phyloP scores from a whole-genome alignment of 2,113 vertebrate genomes.

The Sylvilagus bachmani region DNA sequence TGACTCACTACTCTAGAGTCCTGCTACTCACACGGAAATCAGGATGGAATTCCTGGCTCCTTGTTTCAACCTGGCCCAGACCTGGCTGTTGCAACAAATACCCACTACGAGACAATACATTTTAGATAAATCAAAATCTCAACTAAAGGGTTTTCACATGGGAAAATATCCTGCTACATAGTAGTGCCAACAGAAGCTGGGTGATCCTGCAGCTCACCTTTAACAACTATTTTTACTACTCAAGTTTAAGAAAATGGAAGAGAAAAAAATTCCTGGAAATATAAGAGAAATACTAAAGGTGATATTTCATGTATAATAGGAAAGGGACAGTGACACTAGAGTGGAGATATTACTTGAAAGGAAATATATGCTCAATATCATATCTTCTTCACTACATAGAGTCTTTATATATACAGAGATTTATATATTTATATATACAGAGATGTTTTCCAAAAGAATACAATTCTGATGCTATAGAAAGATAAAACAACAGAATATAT shows the following conservation, averaged over 20 bases:
- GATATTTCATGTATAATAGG: neutral
- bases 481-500: neutral
- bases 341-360: neutral
- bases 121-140: neutral
- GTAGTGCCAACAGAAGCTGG: neutral
- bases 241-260: neutral
- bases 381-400: neutral
- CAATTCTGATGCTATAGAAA: neutral
- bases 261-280: neutral
- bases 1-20: too few species aligned
- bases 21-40: too few species aligned
- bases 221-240: neutral
- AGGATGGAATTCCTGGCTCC: too few species aligned
- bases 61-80: too few species aligned
- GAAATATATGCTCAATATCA: neutral
- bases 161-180: neutral
- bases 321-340: neutral
- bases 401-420: neutral
- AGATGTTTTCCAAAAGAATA: neutral
- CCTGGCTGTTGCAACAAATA: neutral
- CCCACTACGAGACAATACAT: neutral
- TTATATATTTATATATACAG: neutral
- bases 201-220: neutral
- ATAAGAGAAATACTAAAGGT: neutral
- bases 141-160: neutral